A percentile compares a stretch with the other conserved stretches of the same genome.
phyloP scores from a whole-genome alignment of 2,797 vertebrate genomes.

The Synaphobranchus kaupii region DNA sequence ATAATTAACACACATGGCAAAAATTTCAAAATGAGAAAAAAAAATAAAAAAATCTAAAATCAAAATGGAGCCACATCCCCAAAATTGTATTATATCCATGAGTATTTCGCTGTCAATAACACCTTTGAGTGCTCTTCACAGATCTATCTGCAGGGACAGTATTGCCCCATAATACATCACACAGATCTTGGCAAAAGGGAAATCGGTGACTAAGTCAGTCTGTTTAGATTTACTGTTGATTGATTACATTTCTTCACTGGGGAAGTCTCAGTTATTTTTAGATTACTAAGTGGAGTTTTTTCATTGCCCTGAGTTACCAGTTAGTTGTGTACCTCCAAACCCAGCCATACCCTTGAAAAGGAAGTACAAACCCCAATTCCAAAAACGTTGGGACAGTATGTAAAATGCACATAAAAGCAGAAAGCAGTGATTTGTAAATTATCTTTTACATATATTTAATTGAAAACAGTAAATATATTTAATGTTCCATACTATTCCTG shows the following conservation, averaged over 20 bases:
- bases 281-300: neutral
- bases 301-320: neutral
- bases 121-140: neutral
- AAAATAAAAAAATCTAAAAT: neutral
- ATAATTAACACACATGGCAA: slow-evolving; percentile 1
- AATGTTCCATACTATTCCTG: no score
- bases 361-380: neutral
- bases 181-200: neutral
- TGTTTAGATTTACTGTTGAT: neutral
- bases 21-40: neutral
- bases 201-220: neutral
- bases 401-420: no score
- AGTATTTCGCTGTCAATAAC: neutral
- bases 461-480: no score
- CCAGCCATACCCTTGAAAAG: neutral
- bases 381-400: no score
- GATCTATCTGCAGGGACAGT: neutral
- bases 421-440: no score
- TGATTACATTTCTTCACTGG: neutral
- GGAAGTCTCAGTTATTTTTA: neutral
- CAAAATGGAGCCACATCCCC: neutral
- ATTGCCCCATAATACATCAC: neutral
- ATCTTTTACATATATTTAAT: no score
- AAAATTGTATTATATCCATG: neutral
- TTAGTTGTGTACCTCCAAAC: neutral